Percentiles rank a stretch among this genome's conserved stretches.
These are phyloP conservation scores for Paracyclopina nana DNA, from an alignment of 1,140 invertebrate species.

Conservation along the genomic window DNA sequence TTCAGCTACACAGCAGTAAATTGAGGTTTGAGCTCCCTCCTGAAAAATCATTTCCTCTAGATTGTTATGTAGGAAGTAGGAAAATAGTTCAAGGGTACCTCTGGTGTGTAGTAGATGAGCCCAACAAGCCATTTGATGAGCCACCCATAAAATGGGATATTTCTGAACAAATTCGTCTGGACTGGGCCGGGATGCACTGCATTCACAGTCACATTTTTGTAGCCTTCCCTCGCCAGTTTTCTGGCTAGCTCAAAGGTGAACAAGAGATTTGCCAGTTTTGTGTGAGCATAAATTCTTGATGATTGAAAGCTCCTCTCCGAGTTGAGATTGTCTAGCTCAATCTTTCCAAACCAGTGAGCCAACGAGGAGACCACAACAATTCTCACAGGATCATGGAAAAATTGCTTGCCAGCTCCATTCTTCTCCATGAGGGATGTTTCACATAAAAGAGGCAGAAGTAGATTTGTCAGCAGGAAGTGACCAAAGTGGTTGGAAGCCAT, in stretches of 20 bases:
- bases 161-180: slow-evolving; percentile 46
- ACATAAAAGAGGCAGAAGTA: slow-evolving; percentile 47
- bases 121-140: neutral
- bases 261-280: slow-evolving; percentile 69
- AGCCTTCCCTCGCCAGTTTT: slow-evolving; percentile 40
- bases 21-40: slow-evolving; percentile 6
- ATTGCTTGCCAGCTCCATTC: too few species aligned
- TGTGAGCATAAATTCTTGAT: slow-evolving; percentile 26
- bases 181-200: slow-evolving; percentile 29
- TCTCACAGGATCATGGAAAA: slow-evolving; percentile 45
- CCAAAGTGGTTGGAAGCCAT: slow-evolving; percentile 32
- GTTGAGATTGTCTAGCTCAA: slow-evolving; percentile 23
- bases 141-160: slow-evolving; percentile 28
- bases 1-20: neutral
- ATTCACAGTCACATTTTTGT: slow-evolving; percentile 31
- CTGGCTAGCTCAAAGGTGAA: slow-evolving; percentile 60
- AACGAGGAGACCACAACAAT: slow-evolving; percentile 68
- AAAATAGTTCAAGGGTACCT: neutral
- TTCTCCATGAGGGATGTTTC: slow-evolving; percentile 25
- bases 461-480: slow-evolving; percentile 30
- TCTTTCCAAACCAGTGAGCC: slow-evolving; percentile 39
- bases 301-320: slow-evolving; percentile 21
- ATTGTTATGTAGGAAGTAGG: neutral
- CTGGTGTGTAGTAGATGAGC: neutral
- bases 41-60: neutral